phyloP scores from a whole-genome alignment of 2,797 vertebrate species.

The Sebastes ruberrimus region DNA sequence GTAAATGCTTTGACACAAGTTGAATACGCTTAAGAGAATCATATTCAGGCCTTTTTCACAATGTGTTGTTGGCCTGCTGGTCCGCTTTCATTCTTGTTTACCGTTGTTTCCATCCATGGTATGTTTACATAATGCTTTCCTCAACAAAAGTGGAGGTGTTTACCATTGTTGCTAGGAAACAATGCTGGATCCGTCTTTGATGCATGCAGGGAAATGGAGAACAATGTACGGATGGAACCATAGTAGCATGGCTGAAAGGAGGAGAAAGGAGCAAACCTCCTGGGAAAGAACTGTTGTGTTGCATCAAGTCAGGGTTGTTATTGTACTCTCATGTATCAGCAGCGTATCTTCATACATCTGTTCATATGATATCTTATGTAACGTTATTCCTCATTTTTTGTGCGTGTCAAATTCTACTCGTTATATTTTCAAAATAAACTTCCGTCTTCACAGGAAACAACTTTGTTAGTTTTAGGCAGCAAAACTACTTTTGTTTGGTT shows the following conservation, averaged over 20 bases:
- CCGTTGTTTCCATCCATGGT: background rate
- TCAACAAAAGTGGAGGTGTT: background rate
- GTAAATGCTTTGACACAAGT: background rate
- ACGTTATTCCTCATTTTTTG: too few relatives aligned
- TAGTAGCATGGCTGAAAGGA: background rate
- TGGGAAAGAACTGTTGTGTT: background rate
- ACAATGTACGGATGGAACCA: background rate
- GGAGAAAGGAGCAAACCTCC: background rate
- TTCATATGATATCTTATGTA: too few relatives aligned
- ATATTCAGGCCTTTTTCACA: background rate
- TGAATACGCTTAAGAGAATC: background rate
- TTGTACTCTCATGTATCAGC: background rate
- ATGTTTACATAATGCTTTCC: background rate
- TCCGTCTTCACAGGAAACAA: too few relatives aligned
- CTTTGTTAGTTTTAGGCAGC: too few relatives aligned
- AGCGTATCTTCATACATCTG: too few relatives aligned
- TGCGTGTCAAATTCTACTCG: too few relatives aligned
- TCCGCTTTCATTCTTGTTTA: background rate
- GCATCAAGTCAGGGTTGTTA: background rate
- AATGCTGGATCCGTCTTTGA: background rate
- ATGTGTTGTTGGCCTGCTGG: background rate
- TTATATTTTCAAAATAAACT: too few relatives aligned
- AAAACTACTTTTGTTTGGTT: too few relatives aligned
- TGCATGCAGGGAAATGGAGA: background rate
- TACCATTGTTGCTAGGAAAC: slow-evolving; percentile 1